Conservation (phyloP, 2,888 invertebrate species). For the Ophion costatus region DNA sequence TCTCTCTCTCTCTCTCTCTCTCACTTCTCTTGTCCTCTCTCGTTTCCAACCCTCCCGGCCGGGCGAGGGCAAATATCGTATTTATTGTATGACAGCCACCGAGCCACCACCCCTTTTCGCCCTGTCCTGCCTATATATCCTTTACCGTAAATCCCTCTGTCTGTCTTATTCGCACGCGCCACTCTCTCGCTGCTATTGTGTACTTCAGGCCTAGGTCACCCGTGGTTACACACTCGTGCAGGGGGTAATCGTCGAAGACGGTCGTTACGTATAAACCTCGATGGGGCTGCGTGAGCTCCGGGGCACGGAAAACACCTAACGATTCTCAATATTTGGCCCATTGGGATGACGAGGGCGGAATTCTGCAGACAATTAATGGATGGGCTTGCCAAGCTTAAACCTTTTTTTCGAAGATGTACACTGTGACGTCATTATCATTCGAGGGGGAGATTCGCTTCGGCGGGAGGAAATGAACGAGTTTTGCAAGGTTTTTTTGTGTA, state of each 20-base stretch:
- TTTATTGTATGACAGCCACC: slow-evolving; percentile 81
- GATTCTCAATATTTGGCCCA: too few relatives aligned
- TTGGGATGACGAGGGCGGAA: too few relatives aligned
- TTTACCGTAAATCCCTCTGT: slow-evolving; percentile 66
- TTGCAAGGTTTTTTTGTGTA: too few relatives aligned
- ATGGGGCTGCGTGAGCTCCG: neutral
- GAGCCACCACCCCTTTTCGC: slow-evolving; percentile 64
- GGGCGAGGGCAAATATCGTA: slow-evolving; percentile 79
- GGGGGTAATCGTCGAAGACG: too few relatives aligned
- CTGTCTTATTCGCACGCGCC: slow-evolving; percentile 71
- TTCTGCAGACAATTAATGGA: too few relatives aligned
- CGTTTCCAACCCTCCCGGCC: slow-evolving; percentile 58
- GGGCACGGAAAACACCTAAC: too few relatives aligned
- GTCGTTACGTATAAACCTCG: too few relatives aligned
- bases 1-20: slow-evolving; percentile 49
- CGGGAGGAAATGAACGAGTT: too few relatives aligned
- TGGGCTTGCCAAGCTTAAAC: too few relatives aligned
- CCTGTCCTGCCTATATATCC: slow-evolving; percentile 60
- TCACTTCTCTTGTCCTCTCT: slow-evolving; percentile 57
- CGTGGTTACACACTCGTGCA: neutral
- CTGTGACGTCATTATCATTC: too few relatives aligned
- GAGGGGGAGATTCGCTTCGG: too few relatives aligned
- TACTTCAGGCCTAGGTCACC: slow-evolving; percentile 24
- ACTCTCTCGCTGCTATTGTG: slow-evolving; percentile 51
- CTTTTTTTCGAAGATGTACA: too few relatives aligned